Base-by-base conservation (phyloP, 2,888 invertebrate genomes). In the Cryptocephalus primarius region DNA sequence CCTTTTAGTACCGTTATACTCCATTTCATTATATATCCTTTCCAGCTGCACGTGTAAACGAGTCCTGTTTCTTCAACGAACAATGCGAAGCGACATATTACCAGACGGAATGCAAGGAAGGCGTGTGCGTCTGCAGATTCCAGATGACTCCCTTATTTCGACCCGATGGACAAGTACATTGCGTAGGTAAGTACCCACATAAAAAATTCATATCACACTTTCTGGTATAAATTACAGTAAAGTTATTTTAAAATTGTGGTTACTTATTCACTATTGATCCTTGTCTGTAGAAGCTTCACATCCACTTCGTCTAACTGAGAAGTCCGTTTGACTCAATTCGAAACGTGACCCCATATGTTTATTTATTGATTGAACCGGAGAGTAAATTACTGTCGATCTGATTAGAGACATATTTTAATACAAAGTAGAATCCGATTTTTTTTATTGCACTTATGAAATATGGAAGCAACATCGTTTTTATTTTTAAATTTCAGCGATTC, bases 61-160 rank as follows among this genome's bases (percentile, higher is more conserved):
- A 88, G 65, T 77, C 83, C 40, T 90, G 89, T 64, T 79, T 78
- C 65, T 90, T 89, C 75, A 82, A 81, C 69, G 87, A 87, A 66
- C 88, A 90, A 72, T 89, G 89, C 73, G 88, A 89, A 65, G 75
- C 76, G 51, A 74, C 75, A 56, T 80, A 82, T 55, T 75, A 75
- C 60, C 82, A 83, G 72, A 88, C 88, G 32, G 86, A 85, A 69
- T 89, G 89, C 69, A 76, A 82, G 49, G 87, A 88, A 67, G 82
- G 82, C 31, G 74, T 83, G 4, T 89, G 89, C 68, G 76, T 77
- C 43, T 90, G 89, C 70, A 79, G 82, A 57, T 89, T 82, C 73
- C 87, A 89, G 65, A 82, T 83, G 79, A 75, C 80, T 41, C 81
- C 88, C 22, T 73, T 82, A 53, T 71, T 80, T 59, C 77, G 79